Conservation (phyloP, 2,888 invertebrate species). For the Ectemnius cavifrons region DNA sequence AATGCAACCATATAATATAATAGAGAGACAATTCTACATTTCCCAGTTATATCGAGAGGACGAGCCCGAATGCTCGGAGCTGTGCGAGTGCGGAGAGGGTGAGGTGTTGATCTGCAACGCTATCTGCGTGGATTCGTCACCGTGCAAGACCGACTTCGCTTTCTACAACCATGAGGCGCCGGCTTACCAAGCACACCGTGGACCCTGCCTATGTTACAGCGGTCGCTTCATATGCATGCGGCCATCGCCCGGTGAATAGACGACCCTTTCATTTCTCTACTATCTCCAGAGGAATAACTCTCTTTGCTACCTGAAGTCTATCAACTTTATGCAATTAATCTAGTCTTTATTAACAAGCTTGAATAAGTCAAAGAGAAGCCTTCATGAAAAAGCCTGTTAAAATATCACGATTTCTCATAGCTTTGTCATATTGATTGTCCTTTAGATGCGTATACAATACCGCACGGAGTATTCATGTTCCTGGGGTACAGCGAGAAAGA, state of each 20-base stretch:
- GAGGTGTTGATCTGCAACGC: slow-evolving; percentile 91
- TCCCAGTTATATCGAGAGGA: slow-evolving; percentile 88
- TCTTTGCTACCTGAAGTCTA: too few relatives aligned
- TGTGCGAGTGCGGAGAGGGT: slow-evolving; percentile 90
- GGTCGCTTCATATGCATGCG: slow-evolving; percentile 96
- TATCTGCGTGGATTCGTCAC: slow-evolving; percentile 91
- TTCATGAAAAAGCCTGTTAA: too few relatives aligned
- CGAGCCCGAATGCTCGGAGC: slow-evolving; percentile 93
- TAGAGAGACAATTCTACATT: too few relatives aligned
- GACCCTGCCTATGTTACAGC: slow-evolving; percentile 93
- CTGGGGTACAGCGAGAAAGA: slow-evolving; percentile 95
- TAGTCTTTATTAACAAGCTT: too few relatives aligned
- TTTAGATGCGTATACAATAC: slow-evolving; percentile 86
- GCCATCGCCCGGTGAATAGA: slow-evolving; percentile 83
- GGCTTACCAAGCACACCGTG: slow-evolving; percentile 92
- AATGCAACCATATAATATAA: too few relatives aligned
- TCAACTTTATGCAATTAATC: too few relatives aligned
- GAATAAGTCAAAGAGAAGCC: too few relatives aligned
- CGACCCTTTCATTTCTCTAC: not conserved
- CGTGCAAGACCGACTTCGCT: slow-evolving; percentile 92
- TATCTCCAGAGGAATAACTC: not conserved
- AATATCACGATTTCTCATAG: not conserved
- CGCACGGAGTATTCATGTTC: slow-evolving; percentile 92
- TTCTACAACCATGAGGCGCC: slow-evolving; percentile 95
- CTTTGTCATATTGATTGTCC: not conserved